Conservation (phyloP, 1,140 invertebrate species). For the Bemisia tabaci region DNA sequence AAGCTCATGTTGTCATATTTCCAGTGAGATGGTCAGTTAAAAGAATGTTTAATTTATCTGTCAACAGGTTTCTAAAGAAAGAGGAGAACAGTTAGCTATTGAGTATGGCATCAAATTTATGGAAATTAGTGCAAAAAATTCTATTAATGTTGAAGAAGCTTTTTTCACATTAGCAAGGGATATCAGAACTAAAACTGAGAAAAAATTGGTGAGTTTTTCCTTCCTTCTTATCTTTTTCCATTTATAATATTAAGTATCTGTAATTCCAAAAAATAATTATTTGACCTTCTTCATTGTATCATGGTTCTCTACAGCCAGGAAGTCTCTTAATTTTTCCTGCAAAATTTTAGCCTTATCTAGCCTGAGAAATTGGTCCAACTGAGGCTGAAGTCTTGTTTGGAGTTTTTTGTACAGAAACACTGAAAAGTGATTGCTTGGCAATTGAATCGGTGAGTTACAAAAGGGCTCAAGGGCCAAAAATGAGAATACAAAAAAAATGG, state of each 20-base stretch:
- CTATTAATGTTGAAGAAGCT: slow-evolving; percentile 80
- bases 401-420: no score
- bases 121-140: slow-evolving; percentile 84
- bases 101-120: slow-evolving; percentile 90
- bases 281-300: slow-evolving; percentile 1
- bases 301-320: not conserved
- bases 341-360: slow-evolving; percentile 2
- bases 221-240: not conserved
- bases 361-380: slow-evolving; percentile 6
- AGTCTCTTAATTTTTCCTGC: slow-evolving; percentile 2
- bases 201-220: slow-evolving; percentile 60
- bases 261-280: not conserved
- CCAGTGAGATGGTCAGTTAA: no score
- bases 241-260: not conserved
- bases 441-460: no score
- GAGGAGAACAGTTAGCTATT: slow-evolving; percentile 60
- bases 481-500: no score
- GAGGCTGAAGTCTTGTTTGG: not conserved
- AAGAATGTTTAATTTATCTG: no score
- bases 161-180: slow-evolving; percentile 86
- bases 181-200: slow-evolving; percentile 91
- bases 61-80: slow-evolving; percentile 45
- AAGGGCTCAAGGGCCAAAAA: no score
- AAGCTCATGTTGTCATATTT: no score
- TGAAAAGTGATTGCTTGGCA: no score